Evolutionary conservation across 2,888 invertebrate species (phyloP).

Genomic region (Bombylius discolor): DNA sequence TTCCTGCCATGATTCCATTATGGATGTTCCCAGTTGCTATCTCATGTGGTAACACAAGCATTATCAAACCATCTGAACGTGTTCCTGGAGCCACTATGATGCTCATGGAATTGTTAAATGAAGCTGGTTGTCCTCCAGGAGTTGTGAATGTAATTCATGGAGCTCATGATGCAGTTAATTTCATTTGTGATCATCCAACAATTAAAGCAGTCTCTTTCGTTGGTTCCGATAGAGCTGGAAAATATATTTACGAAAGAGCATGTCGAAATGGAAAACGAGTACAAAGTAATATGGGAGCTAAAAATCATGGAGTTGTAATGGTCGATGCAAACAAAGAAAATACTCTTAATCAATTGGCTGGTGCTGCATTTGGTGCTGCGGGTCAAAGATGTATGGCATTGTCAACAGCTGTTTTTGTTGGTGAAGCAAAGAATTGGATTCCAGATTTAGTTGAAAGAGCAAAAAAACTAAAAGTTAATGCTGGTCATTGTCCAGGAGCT

Average conservation of each 20-base stretch:
- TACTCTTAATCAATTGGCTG: slow-evolving; percentile 79
- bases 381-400: slow-evolving; percentile 99
- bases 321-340: slow-evolving; percentile 97
- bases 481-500: slow-evolving; percentile 68
- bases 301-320: slow-evolving; percentile 95
- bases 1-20: slow-evolving; percentile 98
- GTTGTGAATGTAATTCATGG: slow-evolving; percentile 96
- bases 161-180: slow-evolving; percentile 86
- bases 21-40: slow-evolving; percentile 86
- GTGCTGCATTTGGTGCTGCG: slow-evolving; percentile 97
- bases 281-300: slow-evolving; percentile 98
- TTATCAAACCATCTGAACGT: slow-evolving; percentile 93
- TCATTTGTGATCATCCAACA: slow-evolving; percentile 91
- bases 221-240: slow-evolving; percentile 91
- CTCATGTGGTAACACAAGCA: slow-evolving; percentile 87
- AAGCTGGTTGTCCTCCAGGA: slow-evolving; percentile 94
- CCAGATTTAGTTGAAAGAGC: slow-evolving; percentile 79
- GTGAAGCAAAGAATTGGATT: slow-evolving; percentile 84
- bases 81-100: slow-evolving; percentile 95
- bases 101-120: slow-evolving; percentile 80
- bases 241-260: slow-evolving; percentile 88
- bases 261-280: slow-evolving; percentile 87
- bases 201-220: slow-evolving; percentile 97
- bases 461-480: slow-evolving; percentile 77
- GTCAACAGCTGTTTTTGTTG: slow-evolving; percentile 45